Base-by-base conservation (phyloP, 2,113 vertebrate genomes). In the Aythya baeri region DNA sequence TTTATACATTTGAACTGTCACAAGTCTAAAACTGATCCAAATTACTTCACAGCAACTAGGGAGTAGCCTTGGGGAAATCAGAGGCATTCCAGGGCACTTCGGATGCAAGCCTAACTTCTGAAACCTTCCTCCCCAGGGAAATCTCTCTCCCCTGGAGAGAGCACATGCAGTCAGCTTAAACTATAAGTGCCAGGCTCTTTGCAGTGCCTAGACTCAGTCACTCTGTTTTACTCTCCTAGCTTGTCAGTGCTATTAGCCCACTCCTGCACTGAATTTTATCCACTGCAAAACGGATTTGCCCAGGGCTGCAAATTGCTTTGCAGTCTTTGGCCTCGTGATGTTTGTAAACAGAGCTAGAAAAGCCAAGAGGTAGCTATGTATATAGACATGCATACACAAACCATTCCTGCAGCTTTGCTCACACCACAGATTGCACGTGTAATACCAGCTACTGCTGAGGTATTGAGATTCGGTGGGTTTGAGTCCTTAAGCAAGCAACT, bases 1-100 rank as follows among this genome's bases (percentile, higher is more conserved):
- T 84, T 92, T 79, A 58, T 76, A 58, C 15, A 34, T 93, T 91
- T 66, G 74, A 93, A 89, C 52, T 89, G 49, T 68, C 73, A 65
- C 34, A 22, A 76, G 38, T 75, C 66, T 93, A 66, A 89, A 58
- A 79, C 31, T 76, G 52, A 86, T 88, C 38, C 57, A 13, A 49
- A 26, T 82, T 81, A 49, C 32, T 93, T 88, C 41, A 36, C 50
- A 71, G 43, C 50, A 88, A 88, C 73, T 41, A 2, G 1, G 11
- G 54, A 54, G 29, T 18, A 85, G 62, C 13, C 55, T 21, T 63
- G 63, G n/a, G 41, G 74, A 87, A 95, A 84, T 55, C 58, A 89
- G 63, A 79, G 38, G 57, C 6, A 1, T 83, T 52, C 79, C 68
- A 73, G 36, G 16, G 52, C 25, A 82, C 36, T 41, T 93, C 41